Evolutionary conservation across 2,888 invertebrate species (phyloP).

Genomic region (Dioctria linearis): DNA sequence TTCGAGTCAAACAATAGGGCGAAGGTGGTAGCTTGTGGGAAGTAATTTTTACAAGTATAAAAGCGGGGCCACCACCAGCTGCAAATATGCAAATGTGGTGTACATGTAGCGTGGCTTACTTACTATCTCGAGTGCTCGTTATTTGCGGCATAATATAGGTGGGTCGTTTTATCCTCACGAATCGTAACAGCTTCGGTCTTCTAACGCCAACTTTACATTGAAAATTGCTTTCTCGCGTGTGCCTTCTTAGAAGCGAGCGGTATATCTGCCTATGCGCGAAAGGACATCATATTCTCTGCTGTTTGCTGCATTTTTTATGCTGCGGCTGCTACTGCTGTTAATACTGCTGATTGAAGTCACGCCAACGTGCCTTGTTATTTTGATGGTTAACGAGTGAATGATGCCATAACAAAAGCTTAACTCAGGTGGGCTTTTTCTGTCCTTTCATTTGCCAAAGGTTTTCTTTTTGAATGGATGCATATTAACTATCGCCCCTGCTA

Average conservation of each 20-base stretch:
- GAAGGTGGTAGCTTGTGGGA: conserved; percentile 27
- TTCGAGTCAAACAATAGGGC: conserved; percentile 17
- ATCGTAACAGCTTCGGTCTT: not conserved
- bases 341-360: not conserved
- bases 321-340: not conserved
- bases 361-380: not conserved
- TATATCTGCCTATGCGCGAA: not conserved
- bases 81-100: too few species aligned
- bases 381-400: not conserved
- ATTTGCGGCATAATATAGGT: too few species aligned
- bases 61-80: not conserved
- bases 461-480: not conserved
- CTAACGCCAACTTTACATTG: not conserved
- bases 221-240: not conserved
- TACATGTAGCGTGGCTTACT: too few species aligned
- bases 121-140: too few species aligned
- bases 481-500: not conserved
- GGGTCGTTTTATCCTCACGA: not conserved
- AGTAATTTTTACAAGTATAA: not conserved
- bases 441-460: not conserved
- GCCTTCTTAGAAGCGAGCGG: not conserved
- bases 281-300: not conserved
- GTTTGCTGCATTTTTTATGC: too few species aligned
- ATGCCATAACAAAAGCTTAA: too few species aligned
- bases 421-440: not conserved